Evolutionary conservation across 2,888 invertebrate genomes (phyloP).

Genomic region (Andrena dorsata): DNA sequence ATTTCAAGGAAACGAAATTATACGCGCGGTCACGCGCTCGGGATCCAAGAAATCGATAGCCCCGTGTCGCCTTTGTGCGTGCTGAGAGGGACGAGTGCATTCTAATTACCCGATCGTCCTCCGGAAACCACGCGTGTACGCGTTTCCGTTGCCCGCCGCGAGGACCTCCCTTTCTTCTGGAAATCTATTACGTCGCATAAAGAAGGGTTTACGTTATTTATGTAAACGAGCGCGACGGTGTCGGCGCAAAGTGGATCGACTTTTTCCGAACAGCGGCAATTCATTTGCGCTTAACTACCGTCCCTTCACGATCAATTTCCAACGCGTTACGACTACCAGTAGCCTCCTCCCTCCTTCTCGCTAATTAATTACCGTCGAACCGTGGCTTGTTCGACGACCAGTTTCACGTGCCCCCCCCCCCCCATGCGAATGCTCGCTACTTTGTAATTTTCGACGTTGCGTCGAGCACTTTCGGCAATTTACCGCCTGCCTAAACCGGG

Average conservation of each 20-base stretch:
- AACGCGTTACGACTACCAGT: background rate
- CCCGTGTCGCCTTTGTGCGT: constrained; percentile 23
- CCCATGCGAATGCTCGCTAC: background rate
- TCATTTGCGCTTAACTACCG: constrained; percentile 22
- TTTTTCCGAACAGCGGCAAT: constrained; percentile 19
- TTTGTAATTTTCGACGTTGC: constrained; percentile 50
- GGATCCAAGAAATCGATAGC: constrained; percentile 49
- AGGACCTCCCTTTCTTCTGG: background rate
- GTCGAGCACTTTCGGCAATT: constrained; percentile 31
- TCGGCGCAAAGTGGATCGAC: constrained; percentile 1
- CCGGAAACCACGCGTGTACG: constrained; percentile 36
- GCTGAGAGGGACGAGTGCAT: constrained; percentile 37
- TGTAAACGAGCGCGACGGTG: background rate
- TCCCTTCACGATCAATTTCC: constrained; percentile 31
- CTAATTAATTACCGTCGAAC: constrained; percentile 36
- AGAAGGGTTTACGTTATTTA: background rate
- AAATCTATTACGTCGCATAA: background rate
- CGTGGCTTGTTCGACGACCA: background rate
- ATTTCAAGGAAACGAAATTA: constrained; percentile 2
- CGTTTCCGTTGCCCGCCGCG: constrained; percentile 14
- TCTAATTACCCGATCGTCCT: constrained; percentile 32
- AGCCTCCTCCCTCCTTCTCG: background rate
- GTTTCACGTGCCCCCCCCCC: background rate
- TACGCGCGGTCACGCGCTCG: constrained; percentile 29
- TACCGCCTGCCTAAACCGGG: constrained; percentile 13